phyloP scores from a whole-genome alignment of 2,888 invertebrate species.

The Archips crataeganus region DNA sequence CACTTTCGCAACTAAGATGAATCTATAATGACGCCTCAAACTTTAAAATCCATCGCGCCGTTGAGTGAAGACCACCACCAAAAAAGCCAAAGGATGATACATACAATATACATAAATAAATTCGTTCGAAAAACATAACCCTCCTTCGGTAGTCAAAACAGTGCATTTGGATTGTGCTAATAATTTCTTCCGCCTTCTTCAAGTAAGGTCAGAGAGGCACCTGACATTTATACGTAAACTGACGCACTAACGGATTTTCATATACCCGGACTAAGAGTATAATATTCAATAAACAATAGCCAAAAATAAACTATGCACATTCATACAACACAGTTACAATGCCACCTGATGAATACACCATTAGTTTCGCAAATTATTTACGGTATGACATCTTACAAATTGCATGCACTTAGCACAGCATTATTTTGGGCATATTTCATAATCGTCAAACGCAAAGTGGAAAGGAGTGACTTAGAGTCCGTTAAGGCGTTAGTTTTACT shows the following conservation, averaged over 20 bases:
- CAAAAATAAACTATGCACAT: constrained; percentile 25
- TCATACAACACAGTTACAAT: constrained; percentile 31
- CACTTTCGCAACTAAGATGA: no score
- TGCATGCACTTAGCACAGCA: constrained; percentile 40
- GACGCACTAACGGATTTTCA: constrained; percentile 1
- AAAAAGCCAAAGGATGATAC: no score
- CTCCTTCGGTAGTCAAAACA: no score
- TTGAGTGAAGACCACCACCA: no score
- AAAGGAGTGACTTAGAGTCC: neutral
- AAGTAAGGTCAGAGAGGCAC: neutral
- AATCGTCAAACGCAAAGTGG: constrained; percentile 22
- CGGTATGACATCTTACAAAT: constrained; percentile 41
- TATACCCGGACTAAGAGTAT: neutral
- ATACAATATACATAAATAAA: no score
- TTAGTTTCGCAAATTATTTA: constrained; percentile 39
- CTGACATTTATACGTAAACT: neutral
- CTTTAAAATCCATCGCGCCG: no score
- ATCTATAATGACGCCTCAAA: no score
- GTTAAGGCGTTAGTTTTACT: constrained; percentile 15
- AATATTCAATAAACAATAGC: constrained; percentile 21
- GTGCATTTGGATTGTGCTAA: no score
- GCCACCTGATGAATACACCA: constrained; percentile 8
- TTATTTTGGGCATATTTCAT: constrained; percentile 37
- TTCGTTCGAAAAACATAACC: no score
- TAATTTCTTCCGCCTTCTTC: neutral